These are phyloP conservation scores for Caerostris extrusa DNA, from an alignment of 1,140 invertebrate species.

Conservation along the genomic window DNA sequence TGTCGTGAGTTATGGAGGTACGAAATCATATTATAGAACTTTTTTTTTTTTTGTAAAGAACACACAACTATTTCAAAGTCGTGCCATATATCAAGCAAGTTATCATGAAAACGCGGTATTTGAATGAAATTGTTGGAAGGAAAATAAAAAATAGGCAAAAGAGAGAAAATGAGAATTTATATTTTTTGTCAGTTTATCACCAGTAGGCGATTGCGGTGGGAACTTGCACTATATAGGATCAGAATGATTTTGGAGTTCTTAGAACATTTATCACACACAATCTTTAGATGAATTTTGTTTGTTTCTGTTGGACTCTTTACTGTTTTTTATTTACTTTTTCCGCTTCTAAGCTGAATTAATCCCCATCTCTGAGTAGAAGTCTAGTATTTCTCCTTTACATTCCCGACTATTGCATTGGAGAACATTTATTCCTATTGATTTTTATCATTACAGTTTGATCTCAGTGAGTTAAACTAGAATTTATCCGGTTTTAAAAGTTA, in stretches of 20 bases:
- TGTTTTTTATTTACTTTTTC: background rate
- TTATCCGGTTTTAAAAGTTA: background rate
- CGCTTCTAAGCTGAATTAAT: background rate
- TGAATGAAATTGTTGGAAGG: conserved; percentile 51
- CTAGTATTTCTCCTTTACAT: conserved; percentile 27
- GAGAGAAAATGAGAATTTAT: conserved; percentile 54
- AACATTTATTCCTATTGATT: conserved; percentile 16
- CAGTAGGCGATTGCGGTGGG: conserved; percentile 23
- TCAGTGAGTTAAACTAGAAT: background rate
- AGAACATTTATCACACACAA: conserved; percentile 53
- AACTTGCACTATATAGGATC: conserved; percentile 5
- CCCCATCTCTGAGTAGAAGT: background rate
- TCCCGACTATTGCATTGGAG: background rate
- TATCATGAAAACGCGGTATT: conserved; percentile 59
- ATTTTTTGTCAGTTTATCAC: conserved; percentile 54
- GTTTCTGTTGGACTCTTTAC: background rate
- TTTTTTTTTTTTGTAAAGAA: conserved; percentile 17
- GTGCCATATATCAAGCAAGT: conserved; percentile 43
- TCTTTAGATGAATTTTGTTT: conserved; percentile 29
- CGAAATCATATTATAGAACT: conserved; percentile 37
- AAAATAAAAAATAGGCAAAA: background rate
- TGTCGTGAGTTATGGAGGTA: conserved; percentile 24
- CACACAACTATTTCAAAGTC: conserved; percentile 58
- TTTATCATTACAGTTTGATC: background rate
- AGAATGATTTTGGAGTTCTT: conserved; percentile 10